Evolutionary conservation across 2,888 invertebrate species (phyloP).

Genomic region (Clanis bilineata): DNA sequence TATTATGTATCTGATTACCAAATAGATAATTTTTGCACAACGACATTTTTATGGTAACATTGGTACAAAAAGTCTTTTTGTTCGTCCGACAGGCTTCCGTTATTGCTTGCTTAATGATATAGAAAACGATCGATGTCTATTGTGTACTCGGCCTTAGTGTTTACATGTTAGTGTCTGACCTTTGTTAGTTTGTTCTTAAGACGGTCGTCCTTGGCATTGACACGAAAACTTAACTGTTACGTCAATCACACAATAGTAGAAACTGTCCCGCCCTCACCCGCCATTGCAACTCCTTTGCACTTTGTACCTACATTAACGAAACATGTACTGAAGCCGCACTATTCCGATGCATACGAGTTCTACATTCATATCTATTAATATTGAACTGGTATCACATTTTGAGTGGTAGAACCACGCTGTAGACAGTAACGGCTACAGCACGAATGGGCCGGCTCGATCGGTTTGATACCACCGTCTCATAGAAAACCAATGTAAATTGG

Average conservation of each 20-base stretch:
- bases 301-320: too few species aligned
- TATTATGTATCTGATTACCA: slow-evolving; percentile 17
- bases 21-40: slow-evolving; percentile 31
- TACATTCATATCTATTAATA: too few species aligned
- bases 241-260: not conserved
- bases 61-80: slow-evolving; percentile 3
- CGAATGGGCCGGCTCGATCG: too few species aligned
- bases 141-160: not conserved
- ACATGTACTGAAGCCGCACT: too few species aligned
- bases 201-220: slow-evolving; percentile 4
- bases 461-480: too few species aligned
- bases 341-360: too few species aligned
- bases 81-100: slow-evolving; percentile 11
- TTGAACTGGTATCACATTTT: too few species aligned
- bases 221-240: not conserved
- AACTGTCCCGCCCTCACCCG: not conserved
- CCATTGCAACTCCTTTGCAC: not conserved
- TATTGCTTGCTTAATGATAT: not conserved
- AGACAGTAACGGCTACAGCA: too few species aligned
- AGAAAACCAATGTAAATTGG: too few species aligned
- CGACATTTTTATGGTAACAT: slow-evolving; percentile 28
- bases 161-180: not conserved
- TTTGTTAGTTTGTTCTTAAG: not conserved
- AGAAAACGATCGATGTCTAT: not conserved
- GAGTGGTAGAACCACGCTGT: too few species aligned